Evolutionary conservation across 37 sponge, comb jelly and placozoan genomes (phyloP).

Genomic region (Hexactinellida sp.): DNA sequence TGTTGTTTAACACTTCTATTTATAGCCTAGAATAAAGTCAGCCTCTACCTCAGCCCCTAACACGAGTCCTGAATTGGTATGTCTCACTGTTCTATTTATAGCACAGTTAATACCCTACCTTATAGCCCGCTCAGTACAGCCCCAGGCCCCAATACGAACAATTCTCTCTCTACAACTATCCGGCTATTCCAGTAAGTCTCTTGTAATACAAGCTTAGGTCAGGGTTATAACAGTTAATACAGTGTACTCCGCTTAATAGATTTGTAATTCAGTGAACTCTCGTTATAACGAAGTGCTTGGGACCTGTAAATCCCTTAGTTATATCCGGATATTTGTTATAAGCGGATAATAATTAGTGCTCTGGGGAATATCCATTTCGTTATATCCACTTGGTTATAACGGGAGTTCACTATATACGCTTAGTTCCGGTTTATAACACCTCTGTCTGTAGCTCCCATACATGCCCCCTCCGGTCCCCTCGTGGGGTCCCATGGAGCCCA

Average conservation of each 20-base stretch:
- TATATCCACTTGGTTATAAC: too few species aligned
- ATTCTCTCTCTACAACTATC: neutral
- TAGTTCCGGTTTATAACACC: neutral
- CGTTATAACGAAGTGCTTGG: too few species aligned
- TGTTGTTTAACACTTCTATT: neutral
- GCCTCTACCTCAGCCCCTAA: neutral
- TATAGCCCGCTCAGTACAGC: neutral
- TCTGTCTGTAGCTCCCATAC: neutral
- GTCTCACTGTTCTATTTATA: neutral
- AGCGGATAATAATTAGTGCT: too few species aligned
- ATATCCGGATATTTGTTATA: too few species aligned
- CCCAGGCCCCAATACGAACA: neutral
- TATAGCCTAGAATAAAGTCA: constrained; percentile 7
- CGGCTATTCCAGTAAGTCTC: neutral
- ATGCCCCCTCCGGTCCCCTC: neutral
- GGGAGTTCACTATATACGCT: neutral
- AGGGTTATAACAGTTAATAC: too few species aligned
- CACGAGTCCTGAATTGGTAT: neutral
- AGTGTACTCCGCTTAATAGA: too few species aligned
- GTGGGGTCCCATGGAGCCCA: neutral
- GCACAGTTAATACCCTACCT: neutral
- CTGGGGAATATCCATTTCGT: too few species aligned
- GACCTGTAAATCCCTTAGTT: too few species aligned
- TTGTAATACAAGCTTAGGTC: too few species aligned
- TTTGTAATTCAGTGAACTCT: too few species aligned